These are phyloP conservation scores for Muntiacus reevesi DNA, from an alignment of 2,113 vertebrate species.

Conservation along the genomic window DNA sequence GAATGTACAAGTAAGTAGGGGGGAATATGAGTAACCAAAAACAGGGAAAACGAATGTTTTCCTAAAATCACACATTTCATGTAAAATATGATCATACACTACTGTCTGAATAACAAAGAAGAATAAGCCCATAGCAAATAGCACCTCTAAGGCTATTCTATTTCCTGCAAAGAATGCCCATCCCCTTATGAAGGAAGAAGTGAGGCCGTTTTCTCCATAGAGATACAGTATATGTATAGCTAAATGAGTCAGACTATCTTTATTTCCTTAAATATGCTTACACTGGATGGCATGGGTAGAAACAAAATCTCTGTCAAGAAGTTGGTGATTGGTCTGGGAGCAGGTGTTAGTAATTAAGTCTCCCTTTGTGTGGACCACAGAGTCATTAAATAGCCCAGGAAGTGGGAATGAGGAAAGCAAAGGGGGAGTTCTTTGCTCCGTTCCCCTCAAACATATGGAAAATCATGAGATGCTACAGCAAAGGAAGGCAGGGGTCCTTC, in stretches of 20 bases:
- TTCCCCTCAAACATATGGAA: background rate
- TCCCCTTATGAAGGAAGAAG: background rate
- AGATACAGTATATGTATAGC: background rate
- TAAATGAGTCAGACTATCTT: background rate
- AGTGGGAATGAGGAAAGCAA: background rate
- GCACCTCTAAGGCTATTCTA: background rate
- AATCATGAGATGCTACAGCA: background rate
- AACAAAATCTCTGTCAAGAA: background rate
- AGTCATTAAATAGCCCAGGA: background rate
- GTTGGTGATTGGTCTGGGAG: background rate
- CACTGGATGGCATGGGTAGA: background rate
- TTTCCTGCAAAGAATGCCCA: background rate
- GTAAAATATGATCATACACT: background rate
- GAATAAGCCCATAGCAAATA: background rate
- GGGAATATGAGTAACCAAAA: background rate
- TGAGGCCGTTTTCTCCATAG: background rate
- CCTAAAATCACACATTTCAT: background rate
- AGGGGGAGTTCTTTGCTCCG: background rate
- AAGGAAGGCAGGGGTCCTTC: background rate
- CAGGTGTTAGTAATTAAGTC: slow-evolving; percentile 53
- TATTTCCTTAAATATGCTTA: background rate
- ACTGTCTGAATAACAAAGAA: background rate
- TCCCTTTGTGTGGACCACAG: background rate
- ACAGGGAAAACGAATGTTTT: background rate
- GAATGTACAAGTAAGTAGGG: background rate